phyloP scores from a whole-genome alignment of 2,797 vertebrate species.

The Oreonectes daqikongensis region DNA sequence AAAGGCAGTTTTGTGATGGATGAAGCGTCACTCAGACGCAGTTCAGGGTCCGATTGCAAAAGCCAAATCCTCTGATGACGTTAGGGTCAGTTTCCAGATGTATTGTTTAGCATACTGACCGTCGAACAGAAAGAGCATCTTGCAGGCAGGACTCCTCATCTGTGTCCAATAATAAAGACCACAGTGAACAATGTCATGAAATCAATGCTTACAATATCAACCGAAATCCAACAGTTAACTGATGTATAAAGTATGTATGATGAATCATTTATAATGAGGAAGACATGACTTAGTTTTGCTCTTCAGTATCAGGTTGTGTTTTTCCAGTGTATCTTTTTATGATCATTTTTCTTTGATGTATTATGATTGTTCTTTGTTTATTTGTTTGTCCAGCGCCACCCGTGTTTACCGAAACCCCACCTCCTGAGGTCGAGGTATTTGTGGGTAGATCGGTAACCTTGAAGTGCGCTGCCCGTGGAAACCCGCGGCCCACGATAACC shows the following conservation, averaged over 20 bases:
- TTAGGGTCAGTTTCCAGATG: constrained; percentile 12
- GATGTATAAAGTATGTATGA: background rate
- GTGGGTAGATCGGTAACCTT: constrained; percentile 76
- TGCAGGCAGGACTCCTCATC: background rate
- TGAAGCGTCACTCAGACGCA: constrained; percentile 6
- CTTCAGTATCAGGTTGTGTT: background rate
- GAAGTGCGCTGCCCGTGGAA: constrained; percentile 82
- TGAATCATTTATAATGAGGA: background rate
- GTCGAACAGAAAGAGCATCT: constrained; percentile 26
- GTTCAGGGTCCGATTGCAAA: constrained; percentile 16
- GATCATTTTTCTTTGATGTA: background rate
- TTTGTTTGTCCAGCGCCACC: constrained; percentile 80
- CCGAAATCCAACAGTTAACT: background rate
- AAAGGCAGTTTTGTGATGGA: background rate
- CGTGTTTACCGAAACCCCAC: constrained; percentile 80
- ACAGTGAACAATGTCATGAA: background rate
- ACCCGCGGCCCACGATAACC: constrained; percentile 82
- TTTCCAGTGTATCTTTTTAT: background rate
- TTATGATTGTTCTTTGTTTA: constrained; percentile 14
- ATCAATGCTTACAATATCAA: background rate
- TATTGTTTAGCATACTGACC: background rate
- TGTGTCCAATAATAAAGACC: background rate
- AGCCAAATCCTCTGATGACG: constrained; percentile 13
- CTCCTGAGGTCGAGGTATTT: constrained; percentile 77
- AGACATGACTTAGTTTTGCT: background rate